These are phyloP conservation scores for Protodeltote pygarga DNA, from an alignment of 2,888 invertebrate genomes.

Conservation along the genomic window DNA sequence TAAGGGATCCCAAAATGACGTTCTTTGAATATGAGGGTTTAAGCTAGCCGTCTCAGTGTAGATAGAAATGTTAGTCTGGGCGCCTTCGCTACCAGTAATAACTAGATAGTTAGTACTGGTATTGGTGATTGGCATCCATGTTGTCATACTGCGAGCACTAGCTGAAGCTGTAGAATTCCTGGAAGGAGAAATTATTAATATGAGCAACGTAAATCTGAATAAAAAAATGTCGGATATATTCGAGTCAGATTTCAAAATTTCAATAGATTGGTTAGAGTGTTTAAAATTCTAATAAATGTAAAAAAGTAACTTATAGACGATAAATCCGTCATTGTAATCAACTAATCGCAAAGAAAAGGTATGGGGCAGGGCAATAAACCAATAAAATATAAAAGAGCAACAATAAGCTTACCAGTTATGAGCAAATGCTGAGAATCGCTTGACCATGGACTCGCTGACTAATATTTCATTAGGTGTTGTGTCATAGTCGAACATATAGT, in stretches of 20 bases:
- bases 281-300: no score
- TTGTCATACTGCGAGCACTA: not conserved
- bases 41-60: slow-evolving; percentile 45
- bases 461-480: slow-evolving; percentile 53
- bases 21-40: slow-evolving; percentile 61
- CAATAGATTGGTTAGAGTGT: no score
- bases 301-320: no score
- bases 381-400: not conserved
- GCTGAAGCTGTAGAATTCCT: not conserved
- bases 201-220: not conserved
- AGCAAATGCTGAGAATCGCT: slow-evolving; percentile 65
- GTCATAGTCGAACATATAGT: slow-evolving; percentile 72
- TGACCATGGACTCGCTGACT: slow-evolving; percentile 56
- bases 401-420: slow-evolving; percentile 64
- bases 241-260: no score
- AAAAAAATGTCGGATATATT: no score
- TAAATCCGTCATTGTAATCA: no score
- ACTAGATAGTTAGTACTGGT: slow-evolving; percentile 51
- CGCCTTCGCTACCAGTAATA: slow-evolving; percentile 54
- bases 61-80: slow-evolving; percentile 9
- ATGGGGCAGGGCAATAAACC: no score
- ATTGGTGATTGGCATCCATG: slow-evolving; percentile 51
- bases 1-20: slow-evolving; percentile 61
- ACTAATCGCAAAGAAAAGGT: no score
- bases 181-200: not conserved